Evolutionary conservation across 1,140 invertebrate genomes (phyloP).

Genomic region (Cydia fagiglandana): DNA sequence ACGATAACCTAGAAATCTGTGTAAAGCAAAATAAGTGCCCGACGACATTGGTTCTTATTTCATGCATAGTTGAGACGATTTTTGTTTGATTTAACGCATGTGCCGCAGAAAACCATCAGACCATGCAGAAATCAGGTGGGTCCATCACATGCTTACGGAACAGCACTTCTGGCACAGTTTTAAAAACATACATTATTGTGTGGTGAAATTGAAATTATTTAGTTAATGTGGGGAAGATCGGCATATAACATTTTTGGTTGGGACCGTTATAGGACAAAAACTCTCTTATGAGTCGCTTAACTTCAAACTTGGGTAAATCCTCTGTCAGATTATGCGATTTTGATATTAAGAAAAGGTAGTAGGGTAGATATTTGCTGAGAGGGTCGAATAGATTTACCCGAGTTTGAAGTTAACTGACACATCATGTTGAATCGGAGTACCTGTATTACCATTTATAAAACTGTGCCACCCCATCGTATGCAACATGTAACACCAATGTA

Average conservation of each 20-base stretch:
- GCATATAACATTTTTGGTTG: too few relatives aligned
- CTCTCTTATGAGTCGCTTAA: too few relatives aligned
- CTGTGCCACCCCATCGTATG: not conserved
- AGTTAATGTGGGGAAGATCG: too few relatives aligned
- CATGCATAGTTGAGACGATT: slow-evolving; percentile 33
- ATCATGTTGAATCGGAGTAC: too few relatives aligned
- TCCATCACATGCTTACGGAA: slow-evolving; percentile 36
- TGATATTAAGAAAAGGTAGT: too few relatives aligned
- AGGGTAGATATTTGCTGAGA: too few relatives aligned
- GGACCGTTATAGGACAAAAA: too few relatives aligned
- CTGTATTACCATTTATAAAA: not conserved
- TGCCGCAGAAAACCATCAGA: slow-evolving; percentile 58
- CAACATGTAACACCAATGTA: not conserved
- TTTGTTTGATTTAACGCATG: slow-evolving; percentile 61
- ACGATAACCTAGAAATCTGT: slow-evolving; percentile 32
- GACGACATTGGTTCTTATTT: not conserved
- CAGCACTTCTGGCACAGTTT: not conserved
- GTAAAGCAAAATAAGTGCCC: slow-evolving; percentile 3
- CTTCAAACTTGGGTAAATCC: too few relatives aligned
- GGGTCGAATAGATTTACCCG: too few relatives aligned
- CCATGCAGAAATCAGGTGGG: slow-evolving; percentile 68
- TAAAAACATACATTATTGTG: not conserved
- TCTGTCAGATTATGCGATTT: too few relatives aligned
- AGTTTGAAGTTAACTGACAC: too few relatives aligned
- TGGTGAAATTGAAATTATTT: too few relatives aligned